Base-by-base conservation (phyloP, 2,797 vertebrate species). In the Cirrhinus mrigala region DNA sequence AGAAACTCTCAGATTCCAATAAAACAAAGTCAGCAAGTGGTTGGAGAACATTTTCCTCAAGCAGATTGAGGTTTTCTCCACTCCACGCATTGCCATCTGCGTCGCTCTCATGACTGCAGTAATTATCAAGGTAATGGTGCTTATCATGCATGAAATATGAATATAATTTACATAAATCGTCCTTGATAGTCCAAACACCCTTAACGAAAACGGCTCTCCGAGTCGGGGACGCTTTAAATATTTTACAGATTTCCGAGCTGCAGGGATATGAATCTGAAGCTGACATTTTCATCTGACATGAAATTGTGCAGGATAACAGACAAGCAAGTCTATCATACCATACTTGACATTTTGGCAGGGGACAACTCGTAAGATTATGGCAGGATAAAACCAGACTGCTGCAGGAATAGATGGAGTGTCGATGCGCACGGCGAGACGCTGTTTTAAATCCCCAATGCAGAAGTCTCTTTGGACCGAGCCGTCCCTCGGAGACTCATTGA, bases 231-330 rank as follows among this genome's bases (percentile, higher is more conserved):
- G 82, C 56, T 46, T 69, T 69, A 78, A 48, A 66, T 56, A 74
- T 74, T 71, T 48, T 9, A 73, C 11, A 10, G 46, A 33, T 82
- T 85, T 89, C 86, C 22, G 24, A 64, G 85, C 73, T 78, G 56
- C 12, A 40, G 68, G 44, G 82, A 37, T 64, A 87, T 92, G 83
- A 91, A 92, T 91, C 88, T 88, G 89, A 89, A 89, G 87, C 76
- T 91, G 89, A 90, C 92, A 92, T 93, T 92, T 91, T 62, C 84
- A 90, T 86, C 87, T 88, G 90, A 93, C 89, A 88, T 46, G 56
- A 91, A 90, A 90, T 78, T 87, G 92, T 91, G 85, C 64, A 48
- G 9, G 60, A 83, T 92, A 90, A 93, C 91, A 82, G 83, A 90
- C 88, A 91, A 85, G 86, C 89, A 83, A 37, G 90, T 93, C 89